Percentiles rank a stretch among this genome's conserved stretches.
Evolutionary conservation across 2,888 invertebrate species (phyloP).

Genomic region (Athrips mouffetella): DNA sequence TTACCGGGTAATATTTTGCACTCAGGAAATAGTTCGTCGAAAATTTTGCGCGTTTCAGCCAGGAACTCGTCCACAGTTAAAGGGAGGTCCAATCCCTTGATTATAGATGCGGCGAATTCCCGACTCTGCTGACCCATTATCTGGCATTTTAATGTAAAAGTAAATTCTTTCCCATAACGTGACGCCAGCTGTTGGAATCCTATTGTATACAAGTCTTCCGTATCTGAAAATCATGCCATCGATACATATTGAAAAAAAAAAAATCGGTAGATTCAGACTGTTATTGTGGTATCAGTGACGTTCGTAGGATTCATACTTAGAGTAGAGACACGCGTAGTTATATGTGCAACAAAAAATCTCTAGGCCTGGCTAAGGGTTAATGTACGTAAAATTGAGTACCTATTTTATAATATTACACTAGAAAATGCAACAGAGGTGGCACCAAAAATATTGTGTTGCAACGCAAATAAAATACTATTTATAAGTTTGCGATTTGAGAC

Average conservation of each 20-base stretch:
- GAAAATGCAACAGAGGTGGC: too few relatives aligned
- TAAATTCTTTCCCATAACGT: slow-evolving; percentile 85
- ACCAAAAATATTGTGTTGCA: too few relatives aligned
- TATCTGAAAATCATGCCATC: slow-evolving; percentile 78
- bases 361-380: too few relatives aligned
- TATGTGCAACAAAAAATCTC: too few relatives aligned
- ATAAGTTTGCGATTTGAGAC: too few relatives aligned
- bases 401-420: too few relatives aligned
- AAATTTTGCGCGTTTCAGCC: slow-evolving; percentile 71
- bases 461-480: too few relatives aligned
- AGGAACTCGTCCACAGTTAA: slow-evolving; percentile 83
- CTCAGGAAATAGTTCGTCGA: slow-evolving; percentile 79
- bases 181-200: slow-evolving; percentile 83
- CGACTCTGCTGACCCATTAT: slow-evolving; percentile 84
- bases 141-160: slow-evolving; percentile 86
- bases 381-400: too few relatives aligned
- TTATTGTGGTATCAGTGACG: too few relatives aligned
- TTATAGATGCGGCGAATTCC: slow-evolving; percentile 80
- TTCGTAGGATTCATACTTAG: too few relatives aligned
- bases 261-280: background rate
- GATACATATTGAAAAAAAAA: slow-evolving; percentile 5
- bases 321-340: too few relatives aligned
- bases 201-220: slow-evolving; percentile 86
- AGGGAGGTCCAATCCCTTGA: slow-evolving; percentile 80
- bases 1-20: slow-evolving; percentile 84